A percentile compares a stretch with the other conserved stretches of the same genome.
Conservation (phyloP, 2,113 vertebrate genomes). For the Mesocricetus auratus region DNA sequence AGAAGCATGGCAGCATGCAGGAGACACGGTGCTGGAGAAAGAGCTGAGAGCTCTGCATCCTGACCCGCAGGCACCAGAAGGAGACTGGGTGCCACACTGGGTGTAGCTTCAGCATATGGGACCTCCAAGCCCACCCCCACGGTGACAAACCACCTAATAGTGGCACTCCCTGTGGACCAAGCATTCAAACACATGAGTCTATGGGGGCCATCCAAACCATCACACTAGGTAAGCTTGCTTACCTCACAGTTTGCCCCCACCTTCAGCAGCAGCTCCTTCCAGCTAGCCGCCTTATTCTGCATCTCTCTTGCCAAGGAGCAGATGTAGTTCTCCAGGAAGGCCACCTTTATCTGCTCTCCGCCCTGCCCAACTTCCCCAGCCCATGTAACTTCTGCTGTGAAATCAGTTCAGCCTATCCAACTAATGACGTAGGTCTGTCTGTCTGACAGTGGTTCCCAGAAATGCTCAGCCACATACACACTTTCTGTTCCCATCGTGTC, state of each 20-base stretch:
- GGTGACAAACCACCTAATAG: background rate
- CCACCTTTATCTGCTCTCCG: background rate
- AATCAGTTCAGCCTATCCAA: background rate
- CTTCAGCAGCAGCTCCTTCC: background rate
- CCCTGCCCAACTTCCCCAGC: background rate
- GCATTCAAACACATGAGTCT: background rate
- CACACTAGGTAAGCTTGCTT: background rate
- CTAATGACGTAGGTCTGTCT: background rate
- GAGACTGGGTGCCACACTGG: background rate
- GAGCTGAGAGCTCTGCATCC: background rate
- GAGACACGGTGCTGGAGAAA: background rate
- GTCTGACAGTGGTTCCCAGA: background rate
- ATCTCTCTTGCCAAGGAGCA: background rate
- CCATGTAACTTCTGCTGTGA: background rate
- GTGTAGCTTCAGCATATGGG: background rate
- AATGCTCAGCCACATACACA: fast-evolving
- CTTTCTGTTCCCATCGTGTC: background rate
- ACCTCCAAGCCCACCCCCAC: background rate
- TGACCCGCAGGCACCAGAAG: background rate
- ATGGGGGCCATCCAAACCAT: background rate
- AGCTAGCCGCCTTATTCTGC: background rate
- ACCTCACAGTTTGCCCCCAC: background rate
- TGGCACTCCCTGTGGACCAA: background rate
- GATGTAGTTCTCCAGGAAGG: background rate
- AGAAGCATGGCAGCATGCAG: background rate